Conservation (phyloP, 1,140 invertebrate genomes). For the Drosophila persimilis region DNA sequence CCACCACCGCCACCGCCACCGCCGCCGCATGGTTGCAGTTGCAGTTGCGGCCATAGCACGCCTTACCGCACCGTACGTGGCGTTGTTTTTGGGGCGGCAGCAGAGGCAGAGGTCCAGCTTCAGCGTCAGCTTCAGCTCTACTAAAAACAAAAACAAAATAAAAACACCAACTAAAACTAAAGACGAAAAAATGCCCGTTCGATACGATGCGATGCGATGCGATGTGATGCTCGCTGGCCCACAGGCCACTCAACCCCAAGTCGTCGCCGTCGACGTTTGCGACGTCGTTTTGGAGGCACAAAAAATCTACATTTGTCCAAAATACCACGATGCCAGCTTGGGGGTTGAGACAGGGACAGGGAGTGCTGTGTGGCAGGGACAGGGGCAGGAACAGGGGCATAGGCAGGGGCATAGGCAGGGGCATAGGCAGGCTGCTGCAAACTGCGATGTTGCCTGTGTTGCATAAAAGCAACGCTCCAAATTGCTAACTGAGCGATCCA, state of each 20-base stretch:
- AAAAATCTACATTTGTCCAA: constrained; percentile 80
- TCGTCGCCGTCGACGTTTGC: constrained; percentile 33
- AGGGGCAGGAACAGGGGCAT: too few relatives aligned
- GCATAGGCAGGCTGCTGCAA: constrained; percentile 31
- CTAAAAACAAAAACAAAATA: background rate
- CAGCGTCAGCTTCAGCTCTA: constrained; percentile 3
- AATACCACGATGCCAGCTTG: constrained; percentile 55
- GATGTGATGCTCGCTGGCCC: constrained; percentile 52
- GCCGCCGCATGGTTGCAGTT: constrained; percentile 31
- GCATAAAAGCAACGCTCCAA: constrained; percentile 82
- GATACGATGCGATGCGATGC: constrained; percentile 22
- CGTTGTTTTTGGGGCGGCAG: constrained; percentile 60
- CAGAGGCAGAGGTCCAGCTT: constrained; percentile 18
- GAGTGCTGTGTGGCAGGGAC: background rate
- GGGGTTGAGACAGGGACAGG: background rate
- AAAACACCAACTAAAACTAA: constrained; percentile 7
- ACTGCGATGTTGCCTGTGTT: constrained; percentile 54
- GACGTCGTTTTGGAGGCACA: constrained; percentile 11
- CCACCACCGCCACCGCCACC: constrained; percentile 31
- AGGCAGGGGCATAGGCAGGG: background rate
- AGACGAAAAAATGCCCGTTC: constrained; percentile 36
- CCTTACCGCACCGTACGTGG: constrained; percentile 70
- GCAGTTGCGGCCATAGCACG: constrained; percentile 42
- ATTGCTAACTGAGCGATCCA: constrained; percentile 82
- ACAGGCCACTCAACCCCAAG: constrained; percentile 75